These are phyloP conservation scores for Rhagologus leucostigma DNA, from an alignment of 2,113 vertebrate species.

Conservation along the genomic window DNA sequence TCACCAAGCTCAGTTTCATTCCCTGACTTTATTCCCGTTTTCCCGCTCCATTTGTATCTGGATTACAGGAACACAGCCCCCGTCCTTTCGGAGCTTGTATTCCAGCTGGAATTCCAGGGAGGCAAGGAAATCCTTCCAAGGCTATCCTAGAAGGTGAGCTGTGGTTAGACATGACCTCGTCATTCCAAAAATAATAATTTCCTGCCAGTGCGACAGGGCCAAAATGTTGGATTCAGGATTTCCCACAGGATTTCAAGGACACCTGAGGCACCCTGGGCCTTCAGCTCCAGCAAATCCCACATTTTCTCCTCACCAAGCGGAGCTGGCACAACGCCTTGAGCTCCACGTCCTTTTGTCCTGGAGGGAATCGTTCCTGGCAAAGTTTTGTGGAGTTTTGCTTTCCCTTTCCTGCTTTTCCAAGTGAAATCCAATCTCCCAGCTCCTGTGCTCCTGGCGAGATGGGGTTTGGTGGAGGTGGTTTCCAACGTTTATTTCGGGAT, in stretches of 20 bases:
- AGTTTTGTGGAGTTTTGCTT: background rate
- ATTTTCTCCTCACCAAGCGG: background rate
- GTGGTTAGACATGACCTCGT: background rate
- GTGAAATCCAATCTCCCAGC: background rate
- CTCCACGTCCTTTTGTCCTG: background rate
- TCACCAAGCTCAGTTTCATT: background rate
- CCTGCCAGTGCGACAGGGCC: fast-evolving
- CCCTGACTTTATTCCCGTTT: background rate
- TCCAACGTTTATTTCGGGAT: background rate
- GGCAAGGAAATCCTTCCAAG: background rate
- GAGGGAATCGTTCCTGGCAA: background rate
- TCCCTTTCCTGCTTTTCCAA: background rate
- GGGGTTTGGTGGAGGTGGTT: background rate
- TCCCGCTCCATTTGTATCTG: fast-evolving
- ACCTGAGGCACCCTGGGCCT: background rate
- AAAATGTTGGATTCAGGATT: background rate
- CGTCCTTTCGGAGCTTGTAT: background rate
- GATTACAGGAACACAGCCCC: background rate
- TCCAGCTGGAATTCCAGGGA: background rate
- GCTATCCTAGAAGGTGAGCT: background rate
- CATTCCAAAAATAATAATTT: background rate
- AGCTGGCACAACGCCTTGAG: background rate
- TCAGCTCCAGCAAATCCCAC: background rate
- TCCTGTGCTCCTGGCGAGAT: background rate
- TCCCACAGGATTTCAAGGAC: background rate